Evolutionary conservation across 2,888 invertebrate species (phyloP).

Genomic region (Pocota personata): DNA sequence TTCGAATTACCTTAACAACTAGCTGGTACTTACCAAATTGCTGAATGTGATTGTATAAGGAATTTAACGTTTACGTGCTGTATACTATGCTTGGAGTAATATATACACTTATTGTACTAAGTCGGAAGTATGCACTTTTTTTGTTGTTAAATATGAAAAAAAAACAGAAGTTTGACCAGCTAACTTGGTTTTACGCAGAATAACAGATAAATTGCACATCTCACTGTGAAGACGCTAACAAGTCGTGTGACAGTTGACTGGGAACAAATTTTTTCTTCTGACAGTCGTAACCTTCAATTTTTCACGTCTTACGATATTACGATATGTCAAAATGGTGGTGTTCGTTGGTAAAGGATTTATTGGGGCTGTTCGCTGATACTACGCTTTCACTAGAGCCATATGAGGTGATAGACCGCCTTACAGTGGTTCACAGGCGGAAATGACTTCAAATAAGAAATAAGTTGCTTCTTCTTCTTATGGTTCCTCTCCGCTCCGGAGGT

Average conservation of each 20-base stretch:
- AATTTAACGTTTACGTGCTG: neutral
- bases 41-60: neutral
- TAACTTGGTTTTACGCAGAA: conserved; percentile 11
- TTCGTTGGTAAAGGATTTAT: neutral
- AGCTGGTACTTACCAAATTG: conserved; percentile 23
- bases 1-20: neutral
- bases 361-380: neutral
- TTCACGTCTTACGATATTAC: conserved; percentile 38
- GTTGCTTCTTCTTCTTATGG: no score
- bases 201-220: conserved; percentile 38
- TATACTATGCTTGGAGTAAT: neutral
- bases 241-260: conserved; percentile 41
- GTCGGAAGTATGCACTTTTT: conserved; percentile 1
- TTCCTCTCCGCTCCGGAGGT: no score
- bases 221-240: conserved; percentile 22
- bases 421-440: no score
- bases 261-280: conserved; percentile 9
- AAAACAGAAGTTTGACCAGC: conserved; percentile 13
- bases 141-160: conserved; percentile 35
- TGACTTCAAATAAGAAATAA: no score
- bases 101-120: conserved; percentile 2
- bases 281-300: conserved; percentile 62
- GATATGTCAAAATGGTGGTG: neutral
- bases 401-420: no score
- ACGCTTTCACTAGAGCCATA: no score